Evolutionary conservation across 2,797 vertebrate species (phyloP).

Genomic region (Mormyrops attenuatus): DNA sequence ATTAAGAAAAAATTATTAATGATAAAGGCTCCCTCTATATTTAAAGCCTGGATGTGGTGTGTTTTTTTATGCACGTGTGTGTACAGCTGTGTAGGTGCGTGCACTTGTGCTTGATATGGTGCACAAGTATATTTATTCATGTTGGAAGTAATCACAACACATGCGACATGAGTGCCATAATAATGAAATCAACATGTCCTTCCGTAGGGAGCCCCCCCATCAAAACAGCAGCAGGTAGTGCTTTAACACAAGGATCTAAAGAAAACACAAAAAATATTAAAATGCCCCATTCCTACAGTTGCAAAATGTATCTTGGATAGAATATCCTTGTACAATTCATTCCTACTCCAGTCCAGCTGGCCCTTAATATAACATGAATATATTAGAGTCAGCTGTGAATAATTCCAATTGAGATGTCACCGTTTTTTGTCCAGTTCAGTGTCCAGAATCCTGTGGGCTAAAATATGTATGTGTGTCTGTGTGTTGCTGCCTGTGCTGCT

Average conservation of each 20-base stretch:
- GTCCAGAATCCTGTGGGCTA: neutral
- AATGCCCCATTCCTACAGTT: neutral
- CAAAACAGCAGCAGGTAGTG: neutral
- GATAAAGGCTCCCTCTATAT: neutral
- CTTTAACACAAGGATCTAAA: neutral
- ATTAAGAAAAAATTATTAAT: neutral
- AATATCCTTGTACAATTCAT: neutral
- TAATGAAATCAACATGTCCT: neutral
- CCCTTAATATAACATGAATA: neutral
- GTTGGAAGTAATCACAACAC: neutral
- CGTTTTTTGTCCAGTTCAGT: neutral
- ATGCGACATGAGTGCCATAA: neutral
- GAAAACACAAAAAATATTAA: neutral
- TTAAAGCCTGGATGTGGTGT: neutral
- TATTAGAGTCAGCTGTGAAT: neutral
- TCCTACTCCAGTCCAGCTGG: neutral
- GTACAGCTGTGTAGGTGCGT: too few relatives aligned
- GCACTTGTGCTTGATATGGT: neutral
- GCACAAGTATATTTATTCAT: neutral
- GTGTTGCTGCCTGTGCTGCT: neutral
- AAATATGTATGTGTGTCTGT: neutral
- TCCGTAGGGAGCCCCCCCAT: neutral
- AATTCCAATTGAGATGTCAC: neutral
- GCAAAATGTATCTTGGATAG: neutral
- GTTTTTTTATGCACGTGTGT: neutral